Evolutionary conservation across 1,140 invertebrate species (phyloP), one percentile per base, ranked within the genome.

Genomic region (Nasonia giraulti): DNA sequence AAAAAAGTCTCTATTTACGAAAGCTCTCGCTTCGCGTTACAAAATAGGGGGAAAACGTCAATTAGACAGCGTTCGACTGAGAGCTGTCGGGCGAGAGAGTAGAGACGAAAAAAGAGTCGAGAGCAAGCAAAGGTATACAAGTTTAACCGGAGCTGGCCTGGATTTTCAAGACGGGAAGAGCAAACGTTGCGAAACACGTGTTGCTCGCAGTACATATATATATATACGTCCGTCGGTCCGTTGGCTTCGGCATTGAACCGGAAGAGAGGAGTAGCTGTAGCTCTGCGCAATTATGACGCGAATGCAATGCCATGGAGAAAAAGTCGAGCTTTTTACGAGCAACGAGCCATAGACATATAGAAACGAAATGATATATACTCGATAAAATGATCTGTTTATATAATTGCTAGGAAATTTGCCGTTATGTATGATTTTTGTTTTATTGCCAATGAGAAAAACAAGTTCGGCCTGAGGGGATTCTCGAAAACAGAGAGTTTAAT

Each of bases 161-260:
- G 33, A 78, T 78, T 40, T 78, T 78, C 76, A 62, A 78, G 76
- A 12, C 76, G 50, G 27, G 7, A n/a, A n/a, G 55, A n/a, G 55
- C 2, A 62, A 14, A 17, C 50, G 27, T 78, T 78, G 55, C 50
- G 76, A 78, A 78, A 78, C 50, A 78, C 50, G 37, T 37, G 50
- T 62, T 62, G 27, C 76, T 78, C 27, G 27, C 27, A 27, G 27
- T 78, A 78, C 14, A 62, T 14, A 62, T 20, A 78, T 20, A 78
- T 17, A 62, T 14, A 62, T 17, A 55, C 47, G 27, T 78, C 50
- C 20, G 27, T n/a, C 17, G 10, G 14, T 80, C 17, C n/a, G 2
- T 80, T 69, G 66, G 37, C 20, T 80, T 69, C 27, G 27, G 27
- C 27, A 27, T 1, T 27, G 27, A 27, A 1, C 27, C 27, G 27